Conservation (phyloP, 2,797 vertebrate species). For the Tangara arthus region DNA sequence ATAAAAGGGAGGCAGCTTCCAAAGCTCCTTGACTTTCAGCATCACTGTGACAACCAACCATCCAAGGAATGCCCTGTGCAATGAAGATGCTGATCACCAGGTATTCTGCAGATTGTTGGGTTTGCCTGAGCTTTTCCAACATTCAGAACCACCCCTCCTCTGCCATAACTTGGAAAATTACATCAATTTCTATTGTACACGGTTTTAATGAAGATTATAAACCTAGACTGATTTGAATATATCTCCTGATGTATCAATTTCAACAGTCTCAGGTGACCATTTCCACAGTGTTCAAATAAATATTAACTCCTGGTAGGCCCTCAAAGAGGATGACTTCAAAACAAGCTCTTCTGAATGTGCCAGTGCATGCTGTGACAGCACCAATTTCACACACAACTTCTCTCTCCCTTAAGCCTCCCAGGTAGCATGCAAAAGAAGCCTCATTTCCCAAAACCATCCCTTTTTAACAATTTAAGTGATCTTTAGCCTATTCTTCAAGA, state of each 20-base stretch:
- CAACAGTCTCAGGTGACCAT: background rate
- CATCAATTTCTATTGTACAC: background rate
- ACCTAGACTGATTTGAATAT: background rate
- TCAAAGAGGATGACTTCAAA: background rate
- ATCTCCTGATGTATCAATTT: background rate
- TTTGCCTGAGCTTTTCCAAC: background rate
- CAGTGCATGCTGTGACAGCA: background rate
- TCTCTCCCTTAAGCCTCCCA: background rate
- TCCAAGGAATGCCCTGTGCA: background rate
- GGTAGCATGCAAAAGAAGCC: background rate
- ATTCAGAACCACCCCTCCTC: background rate
- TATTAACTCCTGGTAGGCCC: background rate
- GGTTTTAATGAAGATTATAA: background rate
- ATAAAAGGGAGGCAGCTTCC: background rate
- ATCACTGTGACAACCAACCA: background rate
- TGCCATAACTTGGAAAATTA: background rate
- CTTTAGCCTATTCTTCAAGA: background rate
- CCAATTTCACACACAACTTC: background rate
- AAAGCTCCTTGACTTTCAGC: background rate
- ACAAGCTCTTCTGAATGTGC: rapidly evolving
- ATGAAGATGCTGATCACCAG: background rate
- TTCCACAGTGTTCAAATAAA: background rate
- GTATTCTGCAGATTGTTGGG: background rate
- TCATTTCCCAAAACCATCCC: background rate
- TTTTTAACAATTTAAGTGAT: background rate